These are phyloP conservation scores for Coecobrya sp. DNA, from an alignment of 2,888 invertebrate genomes.

Conservation along the genomic window DNA sequence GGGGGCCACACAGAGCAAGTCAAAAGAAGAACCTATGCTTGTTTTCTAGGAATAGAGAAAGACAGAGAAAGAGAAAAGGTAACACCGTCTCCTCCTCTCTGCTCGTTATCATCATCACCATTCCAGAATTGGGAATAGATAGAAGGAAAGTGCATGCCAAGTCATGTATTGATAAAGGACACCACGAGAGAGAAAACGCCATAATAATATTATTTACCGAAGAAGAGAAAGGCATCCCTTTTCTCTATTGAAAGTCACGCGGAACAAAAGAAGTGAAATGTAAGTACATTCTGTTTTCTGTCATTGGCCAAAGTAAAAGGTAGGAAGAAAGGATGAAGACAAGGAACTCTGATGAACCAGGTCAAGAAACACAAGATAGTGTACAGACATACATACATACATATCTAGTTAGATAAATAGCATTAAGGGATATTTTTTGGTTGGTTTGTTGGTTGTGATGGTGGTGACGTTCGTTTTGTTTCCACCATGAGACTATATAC, in stretches of 20 bases:
- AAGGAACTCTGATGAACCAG: background rate
- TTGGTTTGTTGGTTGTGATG: too few species aligned
- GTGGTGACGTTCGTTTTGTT: too few species aligned
- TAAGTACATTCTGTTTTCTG: background rate
- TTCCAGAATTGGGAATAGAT: background rate
- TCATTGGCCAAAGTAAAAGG: background rate
- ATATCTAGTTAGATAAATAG: too few species aligned
- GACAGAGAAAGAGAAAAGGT: background rate
- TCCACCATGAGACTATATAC: too few species aligned
- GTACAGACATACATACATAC: background rate
- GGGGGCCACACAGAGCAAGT: background rate
- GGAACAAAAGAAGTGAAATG: background rate
- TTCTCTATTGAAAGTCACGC: background rate
- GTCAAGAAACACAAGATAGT: background rate
- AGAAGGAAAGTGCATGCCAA: background rate
- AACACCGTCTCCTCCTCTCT: background rate
- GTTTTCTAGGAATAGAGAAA: background rate
- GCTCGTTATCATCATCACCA: background rate
- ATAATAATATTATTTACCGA: constrained; percentile 32
- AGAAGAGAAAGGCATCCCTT: background rate
- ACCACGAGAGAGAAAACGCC: background rate
- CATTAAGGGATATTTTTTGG: background rate
- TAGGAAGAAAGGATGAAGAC: background rate
- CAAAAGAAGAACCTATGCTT: background rate
- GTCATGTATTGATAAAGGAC: background rate